These are phyloP conservation scores for Chinchilla lanigera DNA, from an alignment of 2,113 vertebrate genomes.

Conservation along the genomic window DNA sequence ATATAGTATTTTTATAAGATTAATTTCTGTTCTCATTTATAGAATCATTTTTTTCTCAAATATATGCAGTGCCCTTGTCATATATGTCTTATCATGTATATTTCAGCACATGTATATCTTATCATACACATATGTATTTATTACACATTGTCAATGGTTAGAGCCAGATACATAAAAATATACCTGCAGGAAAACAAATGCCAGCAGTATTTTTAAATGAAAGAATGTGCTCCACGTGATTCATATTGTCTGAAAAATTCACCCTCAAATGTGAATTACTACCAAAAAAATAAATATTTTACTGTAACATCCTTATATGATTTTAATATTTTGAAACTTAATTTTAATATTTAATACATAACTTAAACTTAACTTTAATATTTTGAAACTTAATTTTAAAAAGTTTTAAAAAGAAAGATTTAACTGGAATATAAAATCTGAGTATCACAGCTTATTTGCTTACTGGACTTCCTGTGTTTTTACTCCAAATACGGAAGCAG, in stretches of 20 bases:
- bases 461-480: not conserved
- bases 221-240: not conserved
- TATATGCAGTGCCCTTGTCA: not conserved
- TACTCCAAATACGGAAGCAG: not conserved
- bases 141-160: not conserved
- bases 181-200: not conserved
- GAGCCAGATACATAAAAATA: not conserved
- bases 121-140: not conserved
- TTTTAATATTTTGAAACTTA: slow-evolving; percentile 28
- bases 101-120: not conserved
- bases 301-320: not conserved
- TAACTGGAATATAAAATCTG: not conserved
- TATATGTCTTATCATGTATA: not conserved
- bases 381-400: slow-evolving; percentile 24
- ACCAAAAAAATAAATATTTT: not conserved
- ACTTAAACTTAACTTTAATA: no score
- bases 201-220: not conserved
- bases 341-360: no score
- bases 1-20: not conserved
- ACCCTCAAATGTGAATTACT: not conserved
- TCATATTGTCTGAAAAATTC: not conserved
- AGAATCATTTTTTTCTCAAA: not conserved
- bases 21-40: not conserved
- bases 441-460: not conserved
- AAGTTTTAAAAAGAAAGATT: not conserved